Conservation (phyloP, 2,888 invertebrate species). For the Zootermopsis nevadensis region DNA sequence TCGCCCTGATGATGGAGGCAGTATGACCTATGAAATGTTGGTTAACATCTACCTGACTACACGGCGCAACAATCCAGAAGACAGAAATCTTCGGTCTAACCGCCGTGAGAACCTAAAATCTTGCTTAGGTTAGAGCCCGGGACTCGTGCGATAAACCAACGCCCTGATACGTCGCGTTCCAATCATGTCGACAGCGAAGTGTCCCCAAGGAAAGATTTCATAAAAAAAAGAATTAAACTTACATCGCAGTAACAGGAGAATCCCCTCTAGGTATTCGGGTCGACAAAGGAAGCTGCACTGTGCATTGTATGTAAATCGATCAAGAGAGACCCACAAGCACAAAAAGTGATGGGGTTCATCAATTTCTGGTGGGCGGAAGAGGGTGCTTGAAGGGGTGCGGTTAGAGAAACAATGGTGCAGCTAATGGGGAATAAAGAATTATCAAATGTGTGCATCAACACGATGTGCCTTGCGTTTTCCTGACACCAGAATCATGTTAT, state of each 20-base stretch:
- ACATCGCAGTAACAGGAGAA: background rate
- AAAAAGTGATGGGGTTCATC: background rate
- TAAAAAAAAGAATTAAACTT: background rate
- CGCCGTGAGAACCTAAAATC: no score
- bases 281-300: background rate
- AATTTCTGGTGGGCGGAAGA: background rate
- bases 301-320: constrained; percentile 15
- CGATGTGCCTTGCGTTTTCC: background rate
- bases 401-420: background rate
- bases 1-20: no score
- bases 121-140: no score
- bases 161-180: background rate
- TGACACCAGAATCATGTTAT: no score
- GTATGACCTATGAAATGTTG: no score
- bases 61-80: no score
- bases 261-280: background rate
- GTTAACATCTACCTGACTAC: no score
- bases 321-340: background rate
- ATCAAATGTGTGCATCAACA: background rate
- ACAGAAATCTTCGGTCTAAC: no score
- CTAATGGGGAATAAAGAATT: background rate
- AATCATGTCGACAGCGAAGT: background rate
- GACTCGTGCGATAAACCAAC: background rate
- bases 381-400: background rate
- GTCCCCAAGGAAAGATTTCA: background rate